phyloP scores from a whole-genome alignment of 2,113 vertebrate species.

The Pseudopipra pipra region DNA sequence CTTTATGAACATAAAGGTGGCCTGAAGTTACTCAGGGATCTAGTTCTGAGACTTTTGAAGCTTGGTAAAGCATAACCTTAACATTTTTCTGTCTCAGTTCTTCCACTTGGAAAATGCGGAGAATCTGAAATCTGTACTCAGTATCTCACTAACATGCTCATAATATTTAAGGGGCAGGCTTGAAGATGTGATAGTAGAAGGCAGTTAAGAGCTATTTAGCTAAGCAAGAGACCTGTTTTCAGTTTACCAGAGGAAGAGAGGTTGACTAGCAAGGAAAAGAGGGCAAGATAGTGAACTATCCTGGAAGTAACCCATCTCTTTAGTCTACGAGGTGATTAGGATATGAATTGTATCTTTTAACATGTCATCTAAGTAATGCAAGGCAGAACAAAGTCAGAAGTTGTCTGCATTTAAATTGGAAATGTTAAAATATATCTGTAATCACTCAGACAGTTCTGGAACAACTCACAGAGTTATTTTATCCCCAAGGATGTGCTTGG shows the following conservation, averaged over 20 bases:
- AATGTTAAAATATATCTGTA: not conserved
- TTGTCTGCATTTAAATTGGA: fast-evolving
- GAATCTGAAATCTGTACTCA: not conserved
- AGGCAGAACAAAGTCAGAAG: not conserved
- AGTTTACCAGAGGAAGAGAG: not conserved
- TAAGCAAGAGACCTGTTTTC: not conserved
- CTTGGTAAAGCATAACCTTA: not conserved
- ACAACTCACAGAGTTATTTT: not conserved
- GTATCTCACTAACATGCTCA: not conserved
- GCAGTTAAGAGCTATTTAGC: not conserved
- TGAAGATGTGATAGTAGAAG: not conserved
- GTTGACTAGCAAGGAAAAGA: not conserved
- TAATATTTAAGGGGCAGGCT: not conserved
- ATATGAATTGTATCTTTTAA: not conserved
- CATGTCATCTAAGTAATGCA: not conserved
- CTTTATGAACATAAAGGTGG: not conserved
- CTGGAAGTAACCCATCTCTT: not conserved
- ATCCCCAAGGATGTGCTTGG: not conserved
- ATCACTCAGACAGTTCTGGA: not conserved
- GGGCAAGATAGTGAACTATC: not conserved
- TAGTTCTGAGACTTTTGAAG: not conserved
- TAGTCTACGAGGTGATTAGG: not conserved
- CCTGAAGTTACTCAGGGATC: not conserved
- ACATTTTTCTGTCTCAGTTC: not conserved
- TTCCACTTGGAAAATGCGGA: not conserved